phyloP scores from a whole-genome alignment of 2,888 invertebrate genomes.

The Morinoia aosen region DNA sequence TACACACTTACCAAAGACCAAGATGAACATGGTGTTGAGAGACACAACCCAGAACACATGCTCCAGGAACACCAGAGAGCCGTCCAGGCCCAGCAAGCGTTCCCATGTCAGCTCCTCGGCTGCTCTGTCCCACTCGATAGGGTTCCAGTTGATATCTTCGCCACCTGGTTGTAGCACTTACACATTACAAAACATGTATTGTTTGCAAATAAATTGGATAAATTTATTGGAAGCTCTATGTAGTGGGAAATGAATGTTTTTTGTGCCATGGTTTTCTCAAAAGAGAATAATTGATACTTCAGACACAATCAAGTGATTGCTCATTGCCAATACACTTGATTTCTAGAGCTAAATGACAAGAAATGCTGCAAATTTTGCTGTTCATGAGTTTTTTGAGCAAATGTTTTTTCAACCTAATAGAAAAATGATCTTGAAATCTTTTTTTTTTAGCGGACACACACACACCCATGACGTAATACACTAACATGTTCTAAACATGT shows the following conservation, averaged over 20 bases:
- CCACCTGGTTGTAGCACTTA: constrained; percentile 40
- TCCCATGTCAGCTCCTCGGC: constrained; percentile 99
- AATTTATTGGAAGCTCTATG: not conserved
- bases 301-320: not conserved
- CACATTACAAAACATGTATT: not conserved
- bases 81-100: constrained; percentile 92
- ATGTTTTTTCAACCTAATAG: too few species aligned
- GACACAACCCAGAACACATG: constrained; percentile 99
- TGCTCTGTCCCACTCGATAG: constrained; percentile 98
- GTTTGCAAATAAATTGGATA: constrained; percentile 52
- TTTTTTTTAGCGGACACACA: too few species aligned
- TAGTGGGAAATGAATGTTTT: not conserved
- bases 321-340: not conserved
- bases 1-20: constrained; percentile 82
- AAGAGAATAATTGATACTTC: not conserved
- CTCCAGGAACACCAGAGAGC: constrained; percentile 95
- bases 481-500: too few species aligned
- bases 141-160: constrained; percentile 95
- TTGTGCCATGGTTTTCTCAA: not conserved
- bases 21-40: constrained; percentile 94
- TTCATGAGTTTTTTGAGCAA: too few species aligned
- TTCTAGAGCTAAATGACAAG: too few species aligned
- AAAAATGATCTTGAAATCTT: too few species aligned
- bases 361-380: too few species aligned
- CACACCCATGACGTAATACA: too few species aligned